Percentiles rank a stretch among this genome's conserved stretches.
Conservation (phyloP, 2,888 invertebrate genomes). For the Neoascia interrupta region DNA sequence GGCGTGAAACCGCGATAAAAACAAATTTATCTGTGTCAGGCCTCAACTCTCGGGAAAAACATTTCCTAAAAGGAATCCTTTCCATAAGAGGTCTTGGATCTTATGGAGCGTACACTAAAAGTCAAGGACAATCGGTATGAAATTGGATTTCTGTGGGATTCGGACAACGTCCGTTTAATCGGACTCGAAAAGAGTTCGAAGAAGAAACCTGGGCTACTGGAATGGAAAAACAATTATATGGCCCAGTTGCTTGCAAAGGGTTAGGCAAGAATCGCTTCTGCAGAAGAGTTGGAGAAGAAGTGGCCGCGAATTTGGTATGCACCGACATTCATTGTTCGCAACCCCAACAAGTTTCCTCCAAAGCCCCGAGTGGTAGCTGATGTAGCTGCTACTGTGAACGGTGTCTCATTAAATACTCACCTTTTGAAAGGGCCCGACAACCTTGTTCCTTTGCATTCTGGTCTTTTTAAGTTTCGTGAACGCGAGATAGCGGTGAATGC, state of each 20-base stretch:
- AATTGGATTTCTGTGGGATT: not conserved
- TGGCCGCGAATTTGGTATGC: constrained; percentile 69
- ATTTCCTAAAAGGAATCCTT: not conserved
- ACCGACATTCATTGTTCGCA: constrained; percentile 62
- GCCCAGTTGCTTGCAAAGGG: constrained; percentile 16
- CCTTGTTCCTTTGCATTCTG: constrained; percentile 20
- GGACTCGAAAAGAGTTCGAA: constrained; percentile 33
- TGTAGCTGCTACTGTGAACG: constrained; percentile 46
- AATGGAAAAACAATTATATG: constrained; percentile 33
- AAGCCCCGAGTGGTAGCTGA: constrained; percentile 42
- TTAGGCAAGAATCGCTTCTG: constrained; percentile 38
- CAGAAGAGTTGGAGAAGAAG: constrained; percentile 8
- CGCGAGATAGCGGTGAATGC: constrained; percentile 23
- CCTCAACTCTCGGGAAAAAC: not conserved
- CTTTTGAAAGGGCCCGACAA: constrained; percentile 52
- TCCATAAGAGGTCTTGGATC: not conserved
- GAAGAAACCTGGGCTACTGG: constrained; percentile 10
- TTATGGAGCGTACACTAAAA: not conserved
- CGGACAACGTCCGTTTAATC: constrained; percentile 13
- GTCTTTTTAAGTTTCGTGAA: constrained; percentile 46
- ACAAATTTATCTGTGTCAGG: constrained; percentile 1
- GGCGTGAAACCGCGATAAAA: constrained; percentile 1
- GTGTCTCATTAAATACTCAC: constrained; percentile 36
- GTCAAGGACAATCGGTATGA: not conserved
- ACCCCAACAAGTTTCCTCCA: constrained; percentile 29